Evolutionary conservation across 2,113 vertebrate species (phyloP).

Genomic region (Gymnorhina tibicen): DNA sequence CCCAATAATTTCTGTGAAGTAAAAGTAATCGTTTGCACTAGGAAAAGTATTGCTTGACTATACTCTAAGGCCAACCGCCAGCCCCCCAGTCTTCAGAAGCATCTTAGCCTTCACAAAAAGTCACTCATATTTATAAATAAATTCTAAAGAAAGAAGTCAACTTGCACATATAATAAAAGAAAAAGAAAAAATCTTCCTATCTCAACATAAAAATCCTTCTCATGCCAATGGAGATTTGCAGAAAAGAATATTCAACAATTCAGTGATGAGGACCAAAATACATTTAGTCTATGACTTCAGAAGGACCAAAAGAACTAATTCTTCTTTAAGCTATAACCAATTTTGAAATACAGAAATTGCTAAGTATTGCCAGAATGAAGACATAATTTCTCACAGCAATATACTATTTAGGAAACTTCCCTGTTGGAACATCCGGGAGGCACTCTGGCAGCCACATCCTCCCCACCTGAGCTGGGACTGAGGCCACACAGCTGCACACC

Average conservation of each 20-base stretch:
- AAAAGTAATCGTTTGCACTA: neutral
- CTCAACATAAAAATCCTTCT: neutral
- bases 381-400: neutral
- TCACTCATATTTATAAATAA: neutral
- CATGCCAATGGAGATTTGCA: neutral
- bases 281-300: neutral
- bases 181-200: neutral
- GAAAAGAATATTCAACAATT: neutral
- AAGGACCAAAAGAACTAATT: neutral
- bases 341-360: neutral
- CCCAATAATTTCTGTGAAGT: neutral
- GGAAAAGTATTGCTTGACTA: neutral
- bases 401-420: neutral
- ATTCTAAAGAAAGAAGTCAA: neutral
- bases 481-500: neutral
- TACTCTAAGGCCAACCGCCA: neutral
- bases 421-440: neutral
- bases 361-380: neutral
- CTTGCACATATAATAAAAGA: fast-evolving
- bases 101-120: neutral
- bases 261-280: neutral
- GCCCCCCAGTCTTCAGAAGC: neutral
- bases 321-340: neutral
- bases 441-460: neutral
- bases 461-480: neutral